These are phyloP conservation scores for Oryzias curvinotus DNA, from an alignment of 2,113 vertebrate species.

Conservation along the genomic window DNA sequence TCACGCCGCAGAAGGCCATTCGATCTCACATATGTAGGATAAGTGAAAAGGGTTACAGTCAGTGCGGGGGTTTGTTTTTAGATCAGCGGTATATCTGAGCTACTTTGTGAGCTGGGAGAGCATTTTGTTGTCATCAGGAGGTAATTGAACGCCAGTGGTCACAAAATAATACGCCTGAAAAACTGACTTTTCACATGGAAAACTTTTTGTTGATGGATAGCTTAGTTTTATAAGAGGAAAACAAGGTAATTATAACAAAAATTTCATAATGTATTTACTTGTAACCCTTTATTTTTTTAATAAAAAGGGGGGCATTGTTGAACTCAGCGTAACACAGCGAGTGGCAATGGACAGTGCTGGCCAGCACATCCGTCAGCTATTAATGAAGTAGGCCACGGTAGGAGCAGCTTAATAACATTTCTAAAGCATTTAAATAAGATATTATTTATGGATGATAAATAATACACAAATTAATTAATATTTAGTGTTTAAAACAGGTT, in stretches of 20 bases:
- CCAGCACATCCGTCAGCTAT: no score
- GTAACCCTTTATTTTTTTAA: not conserved
- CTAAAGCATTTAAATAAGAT: not conserved
- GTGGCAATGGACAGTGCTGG: not conserved
- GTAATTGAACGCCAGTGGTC: conserved; percentile 63
- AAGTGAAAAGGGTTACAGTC: accelerated
- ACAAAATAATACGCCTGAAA: conserved; percentile 63
- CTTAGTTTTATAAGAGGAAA: conserved; percentile 9
- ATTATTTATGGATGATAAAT: accelerated
- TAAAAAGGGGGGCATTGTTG: conserved; percentile 47
- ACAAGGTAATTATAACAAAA: conserved; percentile 32
- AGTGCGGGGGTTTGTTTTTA: accelerated
- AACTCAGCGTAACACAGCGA: no score
- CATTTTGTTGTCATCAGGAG: conserved; percentile 60
- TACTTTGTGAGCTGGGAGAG: conserved; percentile 16
- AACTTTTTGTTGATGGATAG: conserved; percentile 27
- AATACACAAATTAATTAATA: accelerated
- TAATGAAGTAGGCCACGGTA: conserved; percentile 30
- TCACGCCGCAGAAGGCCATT: accelerated
- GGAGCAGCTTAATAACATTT: no score
- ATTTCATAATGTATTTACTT: no score
- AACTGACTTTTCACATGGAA: conserved; percentile 38
- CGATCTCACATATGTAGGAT: conserved; percentile 24
- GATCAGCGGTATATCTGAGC: not conserved
- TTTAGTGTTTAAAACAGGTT: not conserved